A percentile compares a stretch with the other conserved stretches of the same genome.
Conservation (phyloP, 2,797 vertebrate species). For the Urocyon cinereoargenteus region DNA sequence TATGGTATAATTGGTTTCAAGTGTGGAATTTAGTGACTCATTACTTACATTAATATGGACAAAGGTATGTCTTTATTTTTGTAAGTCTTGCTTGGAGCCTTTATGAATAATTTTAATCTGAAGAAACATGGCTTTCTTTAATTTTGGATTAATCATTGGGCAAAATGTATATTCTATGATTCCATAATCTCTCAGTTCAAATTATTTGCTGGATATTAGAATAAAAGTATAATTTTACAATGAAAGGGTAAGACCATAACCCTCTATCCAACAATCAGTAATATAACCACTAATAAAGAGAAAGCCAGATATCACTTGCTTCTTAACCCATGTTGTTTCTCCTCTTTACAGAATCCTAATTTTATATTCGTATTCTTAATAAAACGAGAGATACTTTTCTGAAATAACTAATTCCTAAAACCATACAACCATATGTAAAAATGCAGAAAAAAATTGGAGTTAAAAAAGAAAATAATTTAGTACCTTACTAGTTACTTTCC, state of each 20-base stretch:
- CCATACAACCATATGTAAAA: not conserved
- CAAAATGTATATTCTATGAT: not conserved
- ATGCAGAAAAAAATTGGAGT: not conserved
- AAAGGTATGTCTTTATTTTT: not conserved
- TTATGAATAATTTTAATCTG: not conserved
- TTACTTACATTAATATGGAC: not conserved
- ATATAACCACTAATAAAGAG: not conserved
- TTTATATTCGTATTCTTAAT: not conserved
- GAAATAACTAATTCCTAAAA: not conserved
- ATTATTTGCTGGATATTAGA: not conserved
- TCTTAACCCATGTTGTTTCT: not conserved
- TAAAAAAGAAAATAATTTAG: not conserved
- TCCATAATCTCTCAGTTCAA: not conserved
- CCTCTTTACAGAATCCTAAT: not conserved
- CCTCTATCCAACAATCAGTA: not conserved
- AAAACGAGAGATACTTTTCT: not conserved
- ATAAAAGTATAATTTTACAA: not conserved
- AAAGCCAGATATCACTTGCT: rapidly evolving
- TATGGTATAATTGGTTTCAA: not conserved
- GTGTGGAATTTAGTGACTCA: not conserved
- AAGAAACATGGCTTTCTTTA: not conserved
- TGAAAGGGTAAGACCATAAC: not conserved
- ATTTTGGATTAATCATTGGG: not conserved
- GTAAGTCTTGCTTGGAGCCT: not conserved
- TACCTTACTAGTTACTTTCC: not conserved